These are phyloP conservation scores for Nymphalis io DNA, from an alignment of 1,140 invertebrate species.

Conservation along the genomic window DNA sequence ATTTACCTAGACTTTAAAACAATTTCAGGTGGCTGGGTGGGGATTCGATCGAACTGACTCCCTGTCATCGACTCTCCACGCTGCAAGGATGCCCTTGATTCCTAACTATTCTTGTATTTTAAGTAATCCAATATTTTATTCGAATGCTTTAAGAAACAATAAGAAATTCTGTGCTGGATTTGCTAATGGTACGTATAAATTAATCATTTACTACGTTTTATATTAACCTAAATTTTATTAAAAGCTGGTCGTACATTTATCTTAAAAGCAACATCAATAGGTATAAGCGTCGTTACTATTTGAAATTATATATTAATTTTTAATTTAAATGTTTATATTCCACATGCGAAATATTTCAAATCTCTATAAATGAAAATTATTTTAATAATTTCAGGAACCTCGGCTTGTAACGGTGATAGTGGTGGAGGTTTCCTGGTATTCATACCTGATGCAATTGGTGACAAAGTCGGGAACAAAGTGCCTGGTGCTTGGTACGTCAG, in stretches of 20 bases:
- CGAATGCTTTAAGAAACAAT: constrained; percentile 44
- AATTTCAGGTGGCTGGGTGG: constrained; percentile 65
- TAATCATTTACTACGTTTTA: neutral
- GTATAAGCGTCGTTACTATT: too few species aligned
- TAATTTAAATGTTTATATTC: too few species aligned
- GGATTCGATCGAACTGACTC: constrained; percentile 56
- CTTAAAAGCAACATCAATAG: neutral
- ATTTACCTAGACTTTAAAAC: too few species aligned
- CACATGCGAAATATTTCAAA: too few species aligned
- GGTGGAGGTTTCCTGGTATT: constrained; percentile 57
- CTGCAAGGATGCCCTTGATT: constrained; percentile 53
- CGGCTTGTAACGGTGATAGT: constrained; percentile 63
- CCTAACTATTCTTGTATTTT: constrained; percentile 56
- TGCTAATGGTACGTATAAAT: constrained; percentile 51
- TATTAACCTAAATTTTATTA: neutral
- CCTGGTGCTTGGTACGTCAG: constrained; percentile 51
- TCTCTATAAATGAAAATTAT: neutral
- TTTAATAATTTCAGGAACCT: constrained; percentile 42
- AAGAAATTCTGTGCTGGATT: constrained; percentile 64
- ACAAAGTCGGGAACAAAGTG: neutral
- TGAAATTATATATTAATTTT: too few species aligned
- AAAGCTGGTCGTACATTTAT: neutral
- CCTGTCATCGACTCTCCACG: constrained; percentile 47
- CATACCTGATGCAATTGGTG: constrained; percentile 32
- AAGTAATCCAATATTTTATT: constrained; percentile 61